Evolutionary conservation across 2,113 vertebrate species (phyloP), one percentile per base, ranked within the genome.

Genomic region (Otus sunia): DNA sequence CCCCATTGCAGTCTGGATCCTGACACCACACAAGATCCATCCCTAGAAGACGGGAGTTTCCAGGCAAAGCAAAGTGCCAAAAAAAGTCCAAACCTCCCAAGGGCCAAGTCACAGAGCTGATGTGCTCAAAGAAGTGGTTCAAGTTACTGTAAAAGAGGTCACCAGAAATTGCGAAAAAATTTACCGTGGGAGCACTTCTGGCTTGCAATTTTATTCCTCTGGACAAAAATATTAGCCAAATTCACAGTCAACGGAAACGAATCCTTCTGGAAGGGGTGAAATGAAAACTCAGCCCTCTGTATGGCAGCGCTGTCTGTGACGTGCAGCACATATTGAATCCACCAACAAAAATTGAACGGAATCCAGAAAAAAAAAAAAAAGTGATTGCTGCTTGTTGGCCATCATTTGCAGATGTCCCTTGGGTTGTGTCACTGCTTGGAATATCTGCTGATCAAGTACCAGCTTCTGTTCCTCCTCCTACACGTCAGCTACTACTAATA

Each of bases 381-480:
- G 39, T 11, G 53, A 77, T 30, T 66, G 55, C n/a, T 2, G 7
- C 68, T 68, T 34, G 15, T 6, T 88, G 19, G 47, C 36, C 64
- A 53, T 30, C 36, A 64, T 15, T 39, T 56, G 34, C 37, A 62
- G 80, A 60, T 8, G 4, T 60, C 92, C 73, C 58, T 58, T 11
- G 53, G 36, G 53, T n/a, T 67, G 34, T 59, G 60, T 60, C 88
- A 72, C 73, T 22, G 45, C 62, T 91, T 69, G 76, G 3, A 4
- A 53, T 12, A 76, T 49, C 81, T 79, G 86, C 47, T 67, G 63
- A 86, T 30, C 41, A 26, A 83, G 59, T 16, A 84, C 64, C 60
- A 64, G 84, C 49, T 91, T 89, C 89, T 91, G 56, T 82, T 91
- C 94, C 93, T 90, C 49, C 82, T 91, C 78, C 63, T 53, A 5